Conservation (phyloP, 1,140 invertebrate genomes). For the Pogonus chalceus region DNA sequence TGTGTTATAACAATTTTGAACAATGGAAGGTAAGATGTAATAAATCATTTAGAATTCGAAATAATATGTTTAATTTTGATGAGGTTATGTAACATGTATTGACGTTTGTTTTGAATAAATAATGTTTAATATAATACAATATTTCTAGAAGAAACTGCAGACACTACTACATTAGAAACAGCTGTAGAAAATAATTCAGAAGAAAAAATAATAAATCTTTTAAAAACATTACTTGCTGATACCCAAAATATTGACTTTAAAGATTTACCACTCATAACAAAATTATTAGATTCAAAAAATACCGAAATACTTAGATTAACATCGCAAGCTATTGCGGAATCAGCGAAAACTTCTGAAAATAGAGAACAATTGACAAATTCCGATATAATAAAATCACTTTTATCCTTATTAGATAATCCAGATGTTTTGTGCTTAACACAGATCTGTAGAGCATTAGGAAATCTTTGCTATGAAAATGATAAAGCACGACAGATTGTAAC, state of each 20-base stretch:
- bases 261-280: constrained; percentile 15
- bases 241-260: constrained; percentile 15
- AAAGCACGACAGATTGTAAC: constrained; percentile 50
- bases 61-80: too few species aligned
- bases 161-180: background rate
- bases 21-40: background rate
- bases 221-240: constrained; percentile 16
- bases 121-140: background rate
- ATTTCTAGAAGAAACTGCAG: background rate
- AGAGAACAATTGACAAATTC: constrained; percentile 51
- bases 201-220: constrained; percentile 15
- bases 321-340: constrained; percentile 58
- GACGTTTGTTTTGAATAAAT: background rate
- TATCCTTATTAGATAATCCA: constrained; percentile 38
- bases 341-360: constrained; percentile 57
- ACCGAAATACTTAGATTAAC: constrained; percentile 24
- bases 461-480: constrained; percentile 83
- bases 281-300: constrained; percentile 15
- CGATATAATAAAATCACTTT: constrained; percentile 46
- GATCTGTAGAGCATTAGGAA: constrained; percentile 69
- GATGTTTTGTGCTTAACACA: constrained; percentile 51
- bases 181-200: constrained; percentile 5
- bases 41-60: too few species aligned
- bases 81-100: constrained; percentile 1
- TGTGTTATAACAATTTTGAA: background rate